phyloP scores from a whole-genome alignment of 2,888 invertebrate species.

The Sphecodes monilicornis region DNA sequence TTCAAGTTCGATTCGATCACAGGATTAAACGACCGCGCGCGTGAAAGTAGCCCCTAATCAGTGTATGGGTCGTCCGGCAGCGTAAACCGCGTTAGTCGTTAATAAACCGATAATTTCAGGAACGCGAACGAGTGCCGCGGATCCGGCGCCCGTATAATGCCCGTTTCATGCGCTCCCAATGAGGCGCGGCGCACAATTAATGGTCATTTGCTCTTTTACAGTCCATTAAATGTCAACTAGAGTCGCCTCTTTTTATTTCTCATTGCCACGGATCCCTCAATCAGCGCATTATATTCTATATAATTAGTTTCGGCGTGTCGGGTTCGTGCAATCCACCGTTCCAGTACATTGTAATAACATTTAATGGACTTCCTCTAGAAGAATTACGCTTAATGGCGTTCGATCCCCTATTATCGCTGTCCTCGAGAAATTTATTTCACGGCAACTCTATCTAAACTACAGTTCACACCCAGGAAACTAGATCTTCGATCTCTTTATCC shows the following conservation, averaged over 20 bases:
- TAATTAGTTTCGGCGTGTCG: conserved; percentile 44
- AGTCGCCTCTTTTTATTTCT: conserved; percentile 21
- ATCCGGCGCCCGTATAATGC: conserved; percentile 45
- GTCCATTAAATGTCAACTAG: conserved; percentile 68
- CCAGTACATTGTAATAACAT: conserved; percentile 27
- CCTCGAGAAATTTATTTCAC: not conserved
- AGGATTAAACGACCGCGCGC: not conserved
- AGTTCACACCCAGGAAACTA: not conserved
- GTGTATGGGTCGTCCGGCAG: conserved; percentile 2
- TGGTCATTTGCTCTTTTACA: conserved; percentile 65
- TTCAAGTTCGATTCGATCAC: not conserved
- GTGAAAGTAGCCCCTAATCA: conserved; percentile 16
- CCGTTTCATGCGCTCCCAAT: conserved; percentile 50
- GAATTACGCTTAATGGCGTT: not conserved
- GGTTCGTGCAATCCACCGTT: conserved; percentile 3
- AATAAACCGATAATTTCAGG: conserved; percentile 55
- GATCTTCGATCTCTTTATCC: not conserved
- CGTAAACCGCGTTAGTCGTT: conserved; percentile 44
- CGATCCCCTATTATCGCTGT: not conserved
- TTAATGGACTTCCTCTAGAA: not conserved
- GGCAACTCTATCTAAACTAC: not conserved
- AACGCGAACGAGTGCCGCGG: conserved; percentile 48
- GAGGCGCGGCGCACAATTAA: conserved; percentile 65
- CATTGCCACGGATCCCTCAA: conserved; percentile 32
- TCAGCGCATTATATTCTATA: conserved; percentile 37